Evolutionary conservation across 2,113 vertebrate genomes (phyloP), one percentile per base, ranked within the genome.

Genomic region (Tachysurus vachellii): DNA sequence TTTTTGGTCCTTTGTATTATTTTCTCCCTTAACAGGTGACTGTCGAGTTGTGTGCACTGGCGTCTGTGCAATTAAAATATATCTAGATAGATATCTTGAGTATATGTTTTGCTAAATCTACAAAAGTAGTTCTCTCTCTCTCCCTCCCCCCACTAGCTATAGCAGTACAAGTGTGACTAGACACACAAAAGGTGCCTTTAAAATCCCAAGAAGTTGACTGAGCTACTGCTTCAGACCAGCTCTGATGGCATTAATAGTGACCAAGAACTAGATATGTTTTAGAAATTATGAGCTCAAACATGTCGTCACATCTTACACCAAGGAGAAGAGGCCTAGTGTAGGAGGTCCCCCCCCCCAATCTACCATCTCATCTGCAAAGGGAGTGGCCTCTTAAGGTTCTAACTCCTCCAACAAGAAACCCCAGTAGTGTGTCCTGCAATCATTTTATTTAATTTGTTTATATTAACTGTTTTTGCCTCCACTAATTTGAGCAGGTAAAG

Each of bases 1-100:
- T 95, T 77, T 95, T 94, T 94, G 91, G 94, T 92, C 88, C 92
- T 95, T 89, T 96, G 93, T 94, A 91, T 92, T n/a, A 90, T 93
- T 95, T 94, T 93, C 93, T 81, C 92, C 90, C 92, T 94, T 95
- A 93, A 96, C 95, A 96, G 95, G 95, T 86, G 81, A 68, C 81
- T 75, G 44, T 83, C 81, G 86, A 83, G 42, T 88, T 75, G 47
- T 42, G 62, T 84, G 80, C 36, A 81, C 56, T n/a, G 42, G 73
- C 81, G 5, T 36, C 2, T 42, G 42, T 36, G 6, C 13, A 36
- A 36, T 31, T 31, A 36, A 70, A 70, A 14, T 68, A 19, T 16
- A 31, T 28, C 31, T 68, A 31, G 13, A 31, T 68, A 12, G 13
- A 68, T 31, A 14, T 68, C n/a, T 68, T 28, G 36, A 71, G 68